phyloP scores from a whole-genome alignment of 2,113 vertebrate species.

The Cepphus grylle region DNA sequence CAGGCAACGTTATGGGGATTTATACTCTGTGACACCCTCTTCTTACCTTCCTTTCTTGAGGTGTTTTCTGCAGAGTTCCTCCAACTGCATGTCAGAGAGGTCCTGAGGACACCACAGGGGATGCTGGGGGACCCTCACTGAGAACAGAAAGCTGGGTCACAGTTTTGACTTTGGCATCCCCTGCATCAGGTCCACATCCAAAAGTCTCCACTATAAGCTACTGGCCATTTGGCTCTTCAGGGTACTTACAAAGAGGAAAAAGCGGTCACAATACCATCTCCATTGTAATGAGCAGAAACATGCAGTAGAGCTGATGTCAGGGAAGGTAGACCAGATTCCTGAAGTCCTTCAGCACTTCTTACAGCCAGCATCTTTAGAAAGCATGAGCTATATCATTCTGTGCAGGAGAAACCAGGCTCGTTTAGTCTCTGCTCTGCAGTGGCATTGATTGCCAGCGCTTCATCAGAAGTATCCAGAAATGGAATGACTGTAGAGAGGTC shows the following conservation, averaged over 20 bases:
- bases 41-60: background rate
- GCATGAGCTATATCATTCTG: background rate
- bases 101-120: background rate
- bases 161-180: background rate
- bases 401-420: background rate
- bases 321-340: background rate
- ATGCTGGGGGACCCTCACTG: background rate
- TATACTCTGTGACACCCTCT: background rate
- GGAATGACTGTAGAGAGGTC: background rate
- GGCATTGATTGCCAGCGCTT: background rate
- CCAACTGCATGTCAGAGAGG: background rate
- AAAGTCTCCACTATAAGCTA: background rate
- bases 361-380: background rate
- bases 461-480: background rate
- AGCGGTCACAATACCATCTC: background rate
- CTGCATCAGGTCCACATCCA: background rate
- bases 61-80: background rate
- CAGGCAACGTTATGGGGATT: background rate
- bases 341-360: background rate
- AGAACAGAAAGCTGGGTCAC: background rate
- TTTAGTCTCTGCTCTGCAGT: background rate
- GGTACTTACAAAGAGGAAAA: background rate
- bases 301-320: background rate
- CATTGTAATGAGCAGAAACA: background rate
- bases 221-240: background rate